phyloP scores from a whole-genome alignment of 1,140 invertebrate species.

The Trichonephila clavipes region DNA sequence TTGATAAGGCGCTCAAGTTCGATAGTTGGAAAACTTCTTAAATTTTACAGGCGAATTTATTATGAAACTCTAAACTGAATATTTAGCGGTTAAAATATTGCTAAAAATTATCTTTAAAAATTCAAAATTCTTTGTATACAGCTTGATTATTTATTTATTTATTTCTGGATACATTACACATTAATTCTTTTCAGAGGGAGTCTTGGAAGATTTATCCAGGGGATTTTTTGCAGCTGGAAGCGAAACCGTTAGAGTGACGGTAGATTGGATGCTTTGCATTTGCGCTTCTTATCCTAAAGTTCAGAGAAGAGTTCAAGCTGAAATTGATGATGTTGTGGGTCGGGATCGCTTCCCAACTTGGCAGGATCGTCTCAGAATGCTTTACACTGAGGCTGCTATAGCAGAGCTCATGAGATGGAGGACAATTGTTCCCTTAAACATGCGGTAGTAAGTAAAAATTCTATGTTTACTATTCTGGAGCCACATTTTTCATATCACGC shows the following conservation, averaged over 20 bases:
- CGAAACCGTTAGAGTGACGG: conserved; percentile 77
- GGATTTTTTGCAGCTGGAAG: conserved; percentile 79
- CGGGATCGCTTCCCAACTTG: conserved; percentile 74
- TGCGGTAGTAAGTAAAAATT: conserved; percentile 70
- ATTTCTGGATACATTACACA: too few relatives aligned
- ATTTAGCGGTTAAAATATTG: too few relatives aligned
- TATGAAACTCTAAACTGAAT: too few relatives aligned
- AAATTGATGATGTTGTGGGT: conserved; percentile 79
- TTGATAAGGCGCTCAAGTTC: too few relatives aligned
- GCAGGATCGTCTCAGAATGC: conserved; percentile 76
- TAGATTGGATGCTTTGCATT: conserved; percentile 78
- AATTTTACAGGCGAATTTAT: too few relatives aligned
- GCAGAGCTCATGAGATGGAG: conserved; percentile 77
- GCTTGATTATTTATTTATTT: too few relatives aligned
- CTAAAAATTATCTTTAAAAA: too few relatives aligned
- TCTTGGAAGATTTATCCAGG: conserved; percentile 68
- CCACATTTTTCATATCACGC: too few relatives aligned
- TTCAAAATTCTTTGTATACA: too few relatives aligned
- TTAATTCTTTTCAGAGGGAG: conserved; percentile 60
- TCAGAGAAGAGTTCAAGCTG: conserved; percentile 78
- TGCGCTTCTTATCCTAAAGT: conserved; percentile 76
- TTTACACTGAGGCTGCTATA: conserved; percentile 78
- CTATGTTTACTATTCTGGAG: neutral
- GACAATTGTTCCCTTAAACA: conserved; percentile 77
- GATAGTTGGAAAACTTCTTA: too few relatives aligned